Evolutionary conservation across 2,797 vertebrate species (phyloP), one percentile per base, ranked within the genome.

Genomic region (Phrynocephalus forsythii): DNA sequence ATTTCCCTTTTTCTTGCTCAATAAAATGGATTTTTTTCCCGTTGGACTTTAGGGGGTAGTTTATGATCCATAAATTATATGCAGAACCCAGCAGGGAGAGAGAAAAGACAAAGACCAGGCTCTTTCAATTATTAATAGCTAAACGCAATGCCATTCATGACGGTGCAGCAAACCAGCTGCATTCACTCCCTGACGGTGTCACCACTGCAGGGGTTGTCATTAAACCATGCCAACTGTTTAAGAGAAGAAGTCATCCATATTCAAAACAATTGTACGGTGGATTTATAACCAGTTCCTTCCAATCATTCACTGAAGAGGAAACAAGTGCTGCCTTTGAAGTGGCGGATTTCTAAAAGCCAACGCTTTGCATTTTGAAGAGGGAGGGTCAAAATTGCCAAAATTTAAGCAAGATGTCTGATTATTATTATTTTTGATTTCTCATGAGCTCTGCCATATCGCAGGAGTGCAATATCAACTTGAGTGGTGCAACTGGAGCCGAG

Each of bases 31-130:
- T 85, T 86, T 88, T 91, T 89, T 91, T 33, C 24, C 79, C 20
- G 77, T 44, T 84, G 92, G 87, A 89, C 85, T 92, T 94, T 78
- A 82, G 52, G 24, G 90, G 89, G 60, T 91, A 85, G 91, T 87
- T 95, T 93, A 95, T 92, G 92, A 95, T 94, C 96, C 93, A 96
- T 94, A 95, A 96, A 97, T 96, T 92, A 95, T 94, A 95, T 89
- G 91, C 3, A 84, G 80, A 90, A 95, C 88, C 77, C 95, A 95
- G 94, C 91, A 93, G 90, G 95, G 94, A 90, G 95, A 94, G 28
- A 50, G 44, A 83, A 68, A 95, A 88, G 83, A 85, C 78, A 88
- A 94, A 92, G 92, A 95, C 92, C 94, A 91, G 96, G 93, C 90
- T 87, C 90, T 89, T 94, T 96, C 95, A 95, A 95, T 96, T 94